Evolutionary conservation across 2,888 invertebrate species (phyloP), one percentile per base, ranked within the genome.

Genomic region (Syrista parreyssii): DNA sequence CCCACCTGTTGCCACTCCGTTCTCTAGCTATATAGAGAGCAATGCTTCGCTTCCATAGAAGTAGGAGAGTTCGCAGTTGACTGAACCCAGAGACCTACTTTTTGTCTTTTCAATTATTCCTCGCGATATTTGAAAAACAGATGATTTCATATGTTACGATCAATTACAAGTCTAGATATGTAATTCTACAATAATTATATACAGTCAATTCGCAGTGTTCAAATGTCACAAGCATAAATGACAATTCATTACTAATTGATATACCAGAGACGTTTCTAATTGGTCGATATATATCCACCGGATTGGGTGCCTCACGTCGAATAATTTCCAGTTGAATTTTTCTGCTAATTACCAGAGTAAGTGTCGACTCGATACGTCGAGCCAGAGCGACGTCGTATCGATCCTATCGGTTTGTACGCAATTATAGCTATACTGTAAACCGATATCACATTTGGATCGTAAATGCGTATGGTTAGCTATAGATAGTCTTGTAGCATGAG

Each of bases 301-400:
- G 55, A 23, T 9, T 23, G 23, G 55, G 55, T 23, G 55, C 55
- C 23, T 55, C 23, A 23, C 23, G 55, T 55, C 55, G 55, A 55
- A 55, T 55, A 55, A 55, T 55, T 55, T 55, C 55, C 55, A 55
- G 55, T 55, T 55, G 80, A 79, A 81, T 81, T 83, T 80, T 85
- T 84, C 85, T 83, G 84, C 88, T 88, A 88, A 88, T 88, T 88
- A 88, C 85, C 83, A 85, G 85, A 85, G 85, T 85, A 87, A 82
- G 79, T 80, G 82, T 81, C 80, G 80, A 74, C 77, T 74, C 78
- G 76, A 84, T 85, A 55, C 55, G 55, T 55, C 55, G 9, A 23
- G 23, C 23, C 23, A 55, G 55, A 55, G 55, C 55, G 23, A 55
- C 84, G 84, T 81, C 79, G 85, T 84, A 82, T 84, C 84, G 84